A percentile compares a stretch with the other conserved stretches of the same genome.
Conservation (phyloP, 92 coral and sea anemone genomes). For the Plumapathes pennacea region DNA sequence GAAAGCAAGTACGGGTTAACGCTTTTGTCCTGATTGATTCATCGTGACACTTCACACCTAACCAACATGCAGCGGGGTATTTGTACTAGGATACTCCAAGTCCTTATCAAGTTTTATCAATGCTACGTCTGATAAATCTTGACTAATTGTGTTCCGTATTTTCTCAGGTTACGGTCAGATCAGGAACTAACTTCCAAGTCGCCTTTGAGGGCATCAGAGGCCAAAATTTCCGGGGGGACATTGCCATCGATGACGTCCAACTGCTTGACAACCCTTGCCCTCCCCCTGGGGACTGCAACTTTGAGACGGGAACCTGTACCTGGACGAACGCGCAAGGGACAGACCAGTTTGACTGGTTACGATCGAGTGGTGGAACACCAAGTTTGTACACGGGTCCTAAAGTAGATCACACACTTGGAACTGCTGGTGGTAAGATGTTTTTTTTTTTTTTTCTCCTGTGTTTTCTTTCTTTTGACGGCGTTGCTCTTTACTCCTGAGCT, state of each 20-base stretch:
- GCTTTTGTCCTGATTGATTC: too few relatives aligned
- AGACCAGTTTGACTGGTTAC: conserved; percentile 91
- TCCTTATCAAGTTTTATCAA: too few relatives aligned
- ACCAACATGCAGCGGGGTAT: too few relatives aligned
- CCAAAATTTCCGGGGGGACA: conserved; percentile 72
- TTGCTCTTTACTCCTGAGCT: too few relatives aligned
- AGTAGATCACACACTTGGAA: conserved; percentile 80
- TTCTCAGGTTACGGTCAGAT: conserved; percentile 58
- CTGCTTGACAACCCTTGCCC: conserved; percentile 79
- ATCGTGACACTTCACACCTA: too few relatives aligned
- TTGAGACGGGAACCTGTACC: conserved; percentile 84
- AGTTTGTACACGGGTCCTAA: conserved; percentile 79
- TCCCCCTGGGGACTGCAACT: conserved; percentile 89
- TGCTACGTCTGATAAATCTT: too few relatives aligned
- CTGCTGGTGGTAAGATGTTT: conserved; percentile 52
- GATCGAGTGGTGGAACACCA: conserved; percentile 69
- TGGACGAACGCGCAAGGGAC: conserved; percentile 75
- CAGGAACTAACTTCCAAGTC: conserved; percentile 48
- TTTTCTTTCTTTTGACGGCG: too few relatives aligned
- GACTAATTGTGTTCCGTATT: too few relatives aligned
- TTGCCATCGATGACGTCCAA: conserved; percentile 85
- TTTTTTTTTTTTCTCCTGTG: background rate
- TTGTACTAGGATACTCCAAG: too few relatives aligned
- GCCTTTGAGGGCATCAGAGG: conserved; percentile 81
- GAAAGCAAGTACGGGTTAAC: too few relatives aligned